Percentiles rank a stretch among this genome's conserved stretches.
Conservation (phyloP, 2,113 vertebrate genomes). For the Gobius niger region DNA sequence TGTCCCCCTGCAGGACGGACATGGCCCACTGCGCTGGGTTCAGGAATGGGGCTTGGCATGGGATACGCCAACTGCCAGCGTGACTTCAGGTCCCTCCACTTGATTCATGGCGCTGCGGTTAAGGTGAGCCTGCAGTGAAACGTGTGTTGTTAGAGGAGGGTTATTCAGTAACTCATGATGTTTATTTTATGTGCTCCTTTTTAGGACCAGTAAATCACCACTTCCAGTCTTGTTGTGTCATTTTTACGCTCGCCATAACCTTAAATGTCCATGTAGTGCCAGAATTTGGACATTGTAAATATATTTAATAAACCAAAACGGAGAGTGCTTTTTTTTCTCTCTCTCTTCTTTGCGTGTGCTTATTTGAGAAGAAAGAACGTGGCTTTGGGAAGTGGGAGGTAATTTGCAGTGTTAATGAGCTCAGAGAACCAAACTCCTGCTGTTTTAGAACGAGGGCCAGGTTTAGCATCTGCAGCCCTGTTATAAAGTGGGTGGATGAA, state of each 20-base stretch:
- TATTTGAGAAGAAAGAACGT: slow-evolving; percentile 57
- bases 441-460: slow-evolving; percentile 77
- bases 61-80: slow-evolving; percentile 92
- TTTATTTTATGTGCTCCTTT: slow-evolving; percentile 38
- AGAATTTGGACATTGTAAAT: slow-evolving; percentile 31
- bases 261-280: slow-evolving; percentile 22
- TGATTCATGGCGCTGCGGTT: slow-evolving; percentile 85
- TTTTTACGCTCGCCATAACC: slow-evolving; percentile 23
- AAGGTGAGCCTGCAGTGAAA: slow-evolving; percentile 75
- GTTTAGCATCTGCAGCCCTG: slow-evolving; percentile 74
- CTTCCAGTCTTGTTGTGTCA: slow-evolving; percentile 32
- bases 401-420: slow-evolving; percentile 74
- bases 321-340: slow-evolving; percentile 14
- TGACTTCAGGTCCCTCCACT: slow-evolving; percentile 86
- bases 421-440: slow-evolving; percentile 71
- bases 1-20: slow-evolving; percentile 76
- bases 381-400: slow-evolving; percentile 59
- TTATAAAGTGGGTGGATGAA: slow-evolving; percentile 59
- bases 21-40: slow-evolving; percentile 87
- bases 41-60: slow-evolving; percentile 89
- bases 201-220: slow-evolving; percentile 64
- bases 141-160: slow-evolving; percentile 8
- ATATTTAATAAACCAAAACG: slow-evolving; percentile 66
- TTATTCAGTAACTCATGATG: slow-evolving; percentile 12
- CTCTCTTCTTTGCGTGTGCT: slow-evolving; percentile 28